Base-by-base conservation (phyloP, 2,113 vertebrate genomes). In the Procavia capensis region DNA sequence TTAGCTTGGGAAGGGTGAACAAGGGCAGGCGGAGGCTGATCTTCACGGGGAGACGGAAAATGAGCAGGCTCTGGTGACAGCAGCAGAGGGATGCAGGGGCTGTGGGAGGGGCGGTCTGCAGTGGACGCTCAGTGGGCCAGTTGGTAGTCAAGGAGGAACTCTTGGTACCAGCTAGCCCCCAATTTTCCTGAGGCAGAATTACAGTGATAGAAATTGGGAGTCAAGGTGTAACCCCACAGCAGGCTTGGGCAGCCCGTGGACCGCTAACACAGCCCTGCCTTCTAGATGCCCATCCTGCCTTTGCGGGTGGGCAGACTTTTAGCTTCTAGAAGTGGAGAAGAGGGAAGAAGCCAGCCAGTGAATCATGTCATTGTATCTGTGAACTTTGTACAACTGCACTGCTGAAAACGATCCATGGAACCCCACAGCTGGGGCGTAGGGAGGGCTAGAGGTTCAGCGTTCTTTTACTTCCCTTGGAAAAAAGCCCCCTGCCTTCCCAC, bases 31-130 rank as follows among this genome's bases (percentile, higher is more conserved):
- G 61, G 68, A 50, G 22, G 41, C 70, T 17, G 14, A 4, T 25
- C 14, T 34, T 36, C 31, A 16, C 0, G 5, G 36, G 5, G 34
- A n/a, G 59, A 6, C 6, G 39, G 25, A 31, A 3, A 1, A 0
- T 14, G 47, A 68, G 41, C 4, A 41, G 61, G 31, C 20, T 0
- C 43, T 7, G 24, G 31, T 27, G 14, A 31, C 20, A 39, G 6
- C 1, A 47, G 31, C 41, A 41, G 41, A 4, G 6, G 8, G 59
- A 10, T 5, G 3, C 25, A 19, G 70, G 50, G 47, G 45, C 31
- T 20, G 3, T 39, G 0, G n/a, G 10, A 9, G 16, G 43, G 36
- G 22, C 50, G 10, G 17, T 25, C 31, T 3, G 0, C 3, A 11
- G 19, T 1, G 22, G 24, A 24, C 11, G 50, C 11, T 14, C 57